Base-by-base conservation (phyloP, 2,797 vertebrate genomes). In the Orientallactaga sibirica region DNA sequence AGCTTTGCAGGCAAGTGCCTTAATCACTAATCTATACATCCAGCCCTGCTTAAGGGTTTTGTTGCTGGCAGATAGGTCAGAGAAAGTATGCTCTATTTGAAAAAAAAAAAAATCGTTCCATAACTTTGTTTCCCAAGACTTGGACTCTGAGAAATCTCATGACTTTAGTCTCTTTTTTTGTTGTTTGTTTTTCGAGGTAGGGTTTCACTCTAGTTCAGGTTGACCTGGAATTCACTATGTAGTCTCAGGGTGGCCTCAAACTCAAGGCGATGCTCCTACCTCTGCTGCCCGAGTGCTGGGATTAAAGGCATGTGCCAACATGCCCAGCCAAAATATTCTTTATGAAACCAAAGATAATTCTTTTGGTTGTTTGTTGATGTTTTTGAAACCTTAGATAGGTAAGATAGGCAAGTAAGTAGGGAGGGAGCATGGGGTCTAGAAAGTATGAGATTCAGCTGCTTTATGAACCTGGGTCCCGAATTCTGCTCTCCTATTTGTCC, bases 101-200 rank as follows among this genome's bases (percentile, higher is more conserved):
- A 93, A 91, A 48, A 48, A 48, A 86, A 93, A 91, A 48, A 48
- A 48, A 48, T 3, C 76, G 37, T 80, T 62, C 24, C 1, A 5
- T 71, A 71, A 79, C 27, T 83, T 86, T 86, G 37, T 78, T 95
- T 48, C 37, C 19, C 27, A 62, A 93, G 67, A 29, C 37, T 67
- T 78, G 73, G 25, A 85, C 86, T 87, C 78, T 61, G 58, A 82
- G 76, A 83, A 87, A 88, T 82, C 24, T 14, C 16, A 79, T 41
- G 25, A n/a, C n/a, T 74, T 74, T 43, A n/a, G 43, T 37, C 33
- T 37, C 33, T 37, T 37, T 37, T 37, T 37, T 37, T 37, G 33
- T 37, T 37, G 33, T 37, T 37, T 37, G 33, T 37, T 37, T 37
- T 37, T 37, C 33, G 33, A 37, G 33, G 33, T 37, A 37, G 33